These are phyloP conservation scores for Perognathus longimembris DNA, from an alignment of 2,113 vertebrate genomes.

Conservation along the genomic window DNA sequence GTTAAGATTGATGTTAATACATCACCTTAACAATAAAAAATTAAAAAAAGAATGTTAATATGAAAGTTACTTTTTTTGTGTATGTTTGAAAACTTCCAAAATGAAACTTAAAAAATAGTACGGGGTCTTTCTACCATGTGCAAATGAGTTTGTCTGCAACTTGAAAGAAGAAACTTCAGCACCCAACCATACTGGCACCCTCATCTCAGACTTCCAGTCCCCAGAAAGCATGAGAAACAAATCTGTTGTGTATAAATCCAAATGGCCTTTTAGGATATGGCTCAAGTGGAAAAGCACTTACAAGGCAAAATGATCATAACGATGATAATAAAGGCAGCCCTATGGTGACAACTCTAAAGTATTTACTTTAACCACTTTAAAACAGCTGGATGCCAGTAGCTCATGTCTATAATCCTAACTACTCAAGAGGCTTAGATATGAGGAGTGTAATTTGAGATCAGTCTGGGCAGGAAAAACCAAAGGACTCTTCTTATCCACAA, in stretches of 20 bases:
- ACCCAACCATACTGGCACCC: not conserved
- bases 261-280: no score
- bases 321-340: not conserved
- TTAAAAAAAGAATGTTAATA: not conserved
- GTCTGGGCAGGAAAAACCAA: no score
- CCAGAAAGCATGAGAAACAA: not conserved
- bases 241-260: not conserved
- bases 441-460: no score
- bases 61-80: not conserved
- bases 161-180: not conserved
- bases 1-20: no score
- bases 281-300: no score
- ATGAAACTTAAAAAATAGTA: not conserved
- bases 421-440: no score
- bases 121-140: not conserved
- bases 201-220: not conserved
- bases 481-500: no score
- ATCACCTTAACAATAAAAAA: no score
- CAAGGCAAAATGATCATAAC: no score
- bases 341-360: not conserved
- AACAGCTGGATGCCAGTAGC: no score
- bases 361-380: no score
- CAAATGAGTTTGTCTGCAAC: not conserved
- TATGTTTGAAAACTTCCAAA: not conserved
- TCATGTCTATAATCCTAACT: no score